These are phyloP conservation scores for Cheilinus undulatus DNA, from an alignment of 2,113 vertebrate genomes.

Conservation along the genomic window DNA sequence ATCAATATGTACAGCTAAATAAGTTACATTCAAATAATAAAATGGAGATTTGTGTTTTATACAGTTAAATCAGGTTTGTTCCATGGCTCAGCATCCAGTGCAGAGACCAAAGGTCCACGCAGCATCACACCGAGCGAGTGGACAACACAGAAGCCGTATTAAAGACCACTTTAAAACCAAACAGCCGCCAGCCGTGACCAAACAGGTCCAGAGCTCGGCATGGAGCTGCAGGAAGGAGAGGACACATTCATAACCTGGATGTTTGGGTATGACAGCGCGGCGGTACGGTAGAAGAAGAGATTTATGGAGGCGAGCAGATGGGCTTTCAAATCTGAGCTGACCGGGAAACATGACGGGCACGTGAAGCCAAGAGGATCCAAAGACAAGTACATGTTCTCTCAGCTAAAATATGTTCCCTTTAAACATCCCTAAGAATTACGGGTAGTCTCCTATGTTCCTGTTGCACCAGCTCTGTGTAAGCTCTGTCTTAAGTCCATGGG, in stretches of 20 bases:
- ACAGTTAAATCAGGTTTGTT: constrained; percentile 60
- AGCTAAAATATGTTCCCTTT: too few relatives aligned
- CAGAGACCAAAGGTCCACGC: constrained; percentile 35
- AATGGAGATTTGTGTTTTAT: constrained; percentile 56
- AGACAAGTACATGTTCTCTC: too few relatives aligned
- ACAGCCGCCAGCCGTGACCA: constrained; percentile 46
- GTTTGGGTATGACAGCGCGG: constrained; percentile 34
- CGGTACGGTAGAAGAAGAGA: constrained; percentile 14
- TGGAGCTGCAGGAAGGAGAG: constrained; percentile 16
- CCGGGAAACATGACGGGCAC: constrained; percentile 17
- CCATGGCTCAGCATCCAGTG: constrained; percentile 37
- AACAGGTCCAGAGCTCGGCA: constrained; percentile 25
- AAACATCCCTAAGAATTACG: too few relatives aligned
- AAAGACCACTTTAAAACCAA: constrained; percentile 26
- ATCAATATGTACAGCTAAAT: constrained; percentile 83
- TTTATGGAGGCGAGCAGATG: constrained; percentile 2
- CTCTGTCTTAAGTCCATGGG: too few relatives aligned
- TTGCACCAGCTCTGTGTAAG: too few relatives aligned
- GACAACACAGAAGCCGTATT: constrained; percentile 5
- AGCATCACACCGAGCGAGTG: constrained; percentile 37
- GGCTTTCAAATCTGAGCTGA: background rate
- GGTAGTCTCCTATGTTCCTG: too few relatives aligned
- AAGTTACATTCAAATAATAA: constrained; percentile 79
- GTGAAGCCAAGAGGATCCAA: too few relatives aligned
- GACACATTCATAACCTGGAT: constrained; percentile 59